Evolutionary conservation across 2,888 invertebrate species (phyloP).

Genomic region (Mactromeris polynyma): DNA sequence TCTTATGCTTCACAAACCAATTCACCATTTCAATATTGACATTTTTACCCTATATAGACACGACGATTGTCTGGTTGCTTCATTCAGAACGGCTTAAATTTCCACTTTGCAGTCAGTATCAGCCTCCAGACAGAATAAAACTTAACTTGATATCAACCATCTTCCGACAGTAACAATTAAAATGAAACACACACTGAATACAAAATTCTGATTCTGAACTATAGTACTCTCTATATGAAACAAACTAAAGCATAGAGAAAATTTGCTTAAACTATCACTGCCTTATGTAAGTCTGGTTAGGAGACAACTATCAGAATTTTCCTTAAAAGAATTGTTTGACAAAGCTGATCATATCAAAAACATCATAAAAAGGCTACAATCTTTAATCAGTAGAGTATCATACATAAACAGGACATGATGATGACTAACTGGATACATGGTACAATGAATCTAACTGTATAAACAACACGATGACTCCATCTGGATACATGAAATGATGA

Average conservation of each 20-base stretch:
- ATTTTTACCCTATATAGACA: neutral
- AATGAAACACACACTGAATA: neutral
- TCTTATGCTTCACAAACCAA: conserved; percentile 2
- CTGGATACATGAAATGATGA: no score
- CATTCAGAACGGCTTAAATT: conserved; percentile 5
- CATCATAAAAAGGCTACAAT: no score
- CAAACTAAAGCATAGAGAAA: neutral
- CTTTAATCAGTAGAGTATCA: no score
- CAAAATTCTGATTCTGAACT: neutral
- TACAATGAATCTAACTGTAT: no score
- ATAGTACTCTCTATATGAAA: neutral
- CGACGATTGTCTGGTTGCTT: neutral
- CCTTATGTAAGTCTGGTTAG: neutral
- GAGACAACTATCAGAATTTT: no score
- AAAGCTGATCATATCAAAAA: no score
- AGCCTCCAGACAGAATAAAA: conserved; percentile 5
- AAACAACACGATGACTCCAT: no score
- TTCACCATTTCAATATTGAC: conserved; percentile 10
- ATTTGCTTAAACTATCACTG: neutral
- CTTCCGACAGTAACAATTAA: conserved; percentile 10
- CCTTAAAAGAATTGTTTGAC: no score
- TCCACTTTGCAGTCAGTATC: neutral
- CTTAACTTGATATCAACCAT: neutral
- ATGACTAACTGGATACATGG: no score
- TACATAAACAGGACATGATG: no score